Percentiles rank a stretch among this genome's conserved stretches.
Conservation (phyloP, 2,797 vertebrate species). For the Tadarida brasiliensis region DNA sequence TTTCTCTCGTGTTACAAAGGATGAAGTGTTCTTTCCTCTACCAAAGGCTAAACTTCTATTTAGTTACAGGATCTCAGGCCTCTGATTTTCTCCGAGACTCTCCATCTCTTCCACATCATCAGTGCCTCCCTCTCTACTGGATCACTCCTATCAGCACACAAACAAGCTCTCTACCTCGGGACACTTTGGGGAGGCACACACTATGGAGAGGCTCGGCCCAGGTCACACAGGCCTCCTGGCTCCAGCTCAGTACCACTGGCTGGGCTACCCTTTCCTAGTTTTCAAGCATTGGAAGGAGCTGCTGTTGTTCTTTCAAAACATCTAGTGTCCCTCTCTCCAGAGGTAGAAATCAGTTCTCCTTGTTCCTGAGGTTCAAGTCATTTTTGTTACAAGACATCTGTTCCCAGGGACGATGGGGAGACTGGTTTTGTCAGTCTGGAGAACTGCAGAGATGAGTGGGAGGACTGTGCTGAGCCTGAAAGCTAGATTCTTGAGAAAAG, state of each 20-base stretch:
- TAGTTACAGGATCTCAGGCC: not conserved
- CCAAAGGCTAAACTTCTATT: not conserved
- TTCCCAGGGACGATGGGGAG: slow-evolving; percentile 18
- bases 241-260: not conserved
- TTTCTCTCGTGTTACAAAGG: not conserved
- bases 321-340: not conserved
- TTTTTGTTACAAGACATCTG: slow-evolving; percentile 52
- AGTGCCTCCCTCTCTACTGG: not conserved
- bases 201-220: not conserved
- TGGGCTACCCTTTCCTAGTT: not conserved
- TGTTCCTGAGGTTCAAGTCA: not conserved
- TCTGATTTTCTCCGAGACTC: not conserved
- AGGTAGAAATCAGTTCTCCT: not conserved
- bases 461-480: slow-evolving; percentile 8
- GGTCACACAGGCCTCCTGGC: not conserved
- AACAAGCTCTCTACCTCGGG: not conserved
- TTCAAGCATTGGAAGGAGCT: not conserved
- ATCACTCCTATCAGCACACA: not conserved
- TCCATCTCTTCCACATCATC: not conserved
- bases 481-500: slow-evolving; percentile 53
- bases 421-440: slow-evolving; percentile 49
- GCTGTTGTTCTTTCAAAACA: not conserved
- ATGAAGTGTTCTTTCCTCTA: not conserved
- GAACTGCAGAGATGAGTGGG: slow-evolving; percentile 41
- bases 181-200: not conserved